A percentile compares a stretch with the other conserved stretches of the same genome.
Evolutionary conservation across 92 coral and sea anemone species (phyloP).

Genomic region (Diadumene lineata): DNA sequence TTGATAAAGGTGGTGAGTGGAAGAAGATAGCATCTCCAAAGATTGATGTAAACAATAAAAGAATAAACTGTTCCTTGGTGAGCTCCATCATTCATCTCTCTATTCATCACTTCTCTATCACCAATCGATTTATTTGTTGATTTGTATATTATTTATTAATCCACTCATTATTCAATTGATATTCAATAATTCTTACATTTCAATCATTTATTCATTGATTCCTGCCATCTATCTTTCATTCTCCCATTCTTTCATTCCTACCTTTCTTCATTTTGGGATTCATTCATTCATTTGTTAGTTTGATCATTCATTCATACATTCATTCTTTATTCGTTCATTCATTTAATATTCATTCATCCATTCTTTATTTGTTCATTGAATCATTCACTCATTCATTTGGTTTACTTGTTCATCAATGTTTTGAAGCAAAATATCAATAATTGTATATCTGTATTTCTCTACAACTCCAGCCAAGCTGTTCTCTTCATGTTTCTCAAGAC

Average conservation of each 20-base stretch:
- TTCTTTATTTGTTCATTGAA: not conserved
- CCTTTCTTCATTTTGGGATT: not conserved
- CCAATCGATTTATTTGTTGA: not conserved
- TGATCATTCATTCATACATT: not conserved
- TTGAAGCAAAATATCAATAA: not conserved
- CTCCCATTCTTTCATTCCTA: not conserved
- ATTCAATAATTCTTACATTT: too few relatives aligned
- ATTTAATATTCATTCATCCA: not conserved
- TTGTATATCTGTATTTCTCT: not conserved
- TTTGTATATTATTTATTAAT: not conserved
- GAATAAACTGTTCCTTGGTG: slow-evolving; percentile 67
- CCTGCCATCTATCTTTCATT: not conserved
- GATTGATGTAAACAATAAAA: slow-evolving; percentile 49
- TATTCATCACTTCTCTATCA: not conserved
- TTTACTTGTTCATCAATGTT: too few relatives aligned
- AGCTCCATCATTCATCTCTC: slow-evolving; percentile 24
- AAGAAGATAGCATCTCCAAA: slow-evolving; percentile 60
- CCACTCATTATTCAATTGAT: not conserved
- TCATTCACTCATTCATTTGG: not conserved
- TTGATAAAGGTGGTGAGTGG: slow-evolving; percentile 93
- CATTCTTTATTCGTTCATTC: not conserved
- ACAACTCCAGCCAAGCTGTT: slow-evolving; percentile 67
- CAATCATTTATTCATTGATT: not conserved
- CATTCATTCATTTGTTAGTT: not conserved
- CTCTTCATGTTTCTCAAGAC: slow-evolving; percentile 87